Evolutionary conservation across 2,888 invertebrate species (phyloP).

Genomic region (Adelognathus sp.): DNA sequence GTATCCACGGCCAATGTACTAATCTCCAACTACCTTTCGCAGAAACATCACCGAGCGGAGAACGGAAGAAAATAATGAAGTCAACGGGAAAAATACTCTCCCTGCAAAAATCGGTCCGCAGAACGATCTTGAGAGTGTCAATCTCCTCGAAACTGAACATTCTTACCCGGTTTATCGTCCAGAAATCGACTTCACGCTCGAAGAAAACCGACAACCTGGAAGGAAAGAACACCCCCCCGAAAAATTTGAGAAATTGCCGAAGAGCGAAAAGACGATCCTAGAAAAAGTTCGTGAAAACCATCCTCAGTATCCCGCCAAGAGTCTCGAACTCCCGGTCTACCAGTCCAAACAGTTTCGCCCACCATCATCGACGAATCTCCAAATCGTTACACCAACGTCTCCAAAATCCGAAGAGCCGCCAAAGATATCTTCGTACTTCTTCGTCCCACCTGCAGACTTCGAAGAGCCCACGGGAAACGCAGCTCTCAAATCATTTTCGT

Average conservation of each 20-base stretch:
- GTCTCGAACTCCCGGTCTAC: slow-evolving; percentile 25
- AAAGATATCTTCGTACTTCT: slow-evolving; percentile 58
- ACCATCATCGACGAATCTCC: not conserved
- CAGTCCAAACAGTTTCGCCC: slow-evolving; percentile 21
- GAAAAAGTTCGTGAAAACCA: not conserved
- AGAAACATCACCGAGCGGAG: not conserved
- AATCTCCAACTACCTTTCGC: no score
- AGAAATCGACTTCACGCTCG: slow-evolving; percentile 38
- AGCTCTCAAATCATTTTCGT: not conserved
- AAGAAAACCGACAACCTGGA: slow-evolving; percentile 30
- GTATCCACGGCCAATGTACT: no score
- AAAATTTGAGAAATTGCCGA: no score
- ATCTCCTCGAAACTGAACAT: not conserved
- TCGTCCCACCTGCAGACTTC: slow-evolving; percentile 38
- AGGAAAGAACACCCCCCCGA: slow-evolving; percentile 14
- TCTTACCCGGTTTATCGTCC: slow-evolving; percentile 57
- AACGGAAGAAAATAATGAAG: not conserved
- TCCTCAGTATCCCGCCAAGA: not conserved
- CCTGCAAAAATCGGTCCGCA: not conserved
- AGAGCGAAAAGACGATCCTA: not conserved
- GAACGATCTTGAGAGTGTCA: not conserved
- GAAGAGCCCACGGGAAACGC: not conserved
- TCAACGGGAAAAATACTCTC: not conserved
- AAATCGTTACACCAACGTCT: slow-evolving; percentile 29
- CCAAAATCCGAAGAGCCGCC: not conserved